These are phyloP conservation scores for Todiramphus chloris DNA, from an alignment of 2,113 vertebrate species.

Conservation along the genomic window DNA sequence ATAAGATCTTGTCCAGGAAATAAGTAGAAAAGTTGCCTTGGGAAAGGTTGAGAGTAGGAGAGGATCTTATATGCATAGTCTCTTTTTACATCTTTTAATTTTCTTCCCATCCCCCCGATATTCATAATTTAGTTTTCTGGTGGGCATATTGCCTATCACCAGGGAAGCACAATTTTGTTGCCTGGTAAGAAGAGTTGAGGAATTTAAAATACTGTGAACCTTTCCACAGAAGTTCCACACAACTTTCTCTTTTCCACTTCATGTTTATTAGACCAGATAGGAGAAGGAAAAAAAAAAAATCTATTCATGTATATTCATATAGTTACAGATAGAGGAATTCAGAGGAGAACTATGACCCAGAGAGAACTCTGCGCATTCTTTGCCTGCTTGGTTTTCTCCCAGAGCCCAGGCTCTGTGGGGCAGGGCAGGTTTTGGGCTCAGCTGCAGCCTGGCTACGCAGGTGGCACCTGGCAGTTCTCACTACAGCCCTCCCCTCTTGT, in stretches of 20 bases:
- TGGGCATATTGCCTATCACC: background rate
- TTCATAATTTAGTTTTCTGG: background rate
- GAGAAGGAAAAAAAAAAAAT: background rate
- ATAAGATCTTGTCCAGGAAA: background rate
- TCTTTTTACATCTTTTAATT: background rate
- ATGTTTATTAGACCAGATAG: background rate
- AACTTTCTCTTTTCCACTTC: background rate
- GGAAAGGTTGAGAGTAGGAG: background rate
- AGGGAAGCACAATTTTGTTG: background rate
- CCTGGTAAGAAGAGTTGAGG: background rate
- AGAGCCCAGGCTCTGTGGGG: background rate
- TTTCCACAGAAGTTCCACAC: background rate
- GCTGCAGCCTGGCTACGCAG: fast-evolving
- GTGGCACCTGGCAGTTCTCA: conserved; percentile 42
- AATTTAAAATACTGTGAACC: background rate
- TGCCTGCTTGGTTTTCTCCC: background rate
- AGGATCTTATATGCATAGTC: fast-evolving
- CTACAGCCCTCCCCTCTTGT: background rate
- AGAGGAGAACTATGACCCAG: background rate
- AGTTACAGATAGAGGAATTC: background rate
- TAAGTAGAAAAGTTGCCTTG: background rate
- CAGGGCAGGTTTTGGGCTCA: background rate
- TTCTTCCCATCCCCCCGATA: background rate
- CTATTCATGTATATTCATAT: background rate
- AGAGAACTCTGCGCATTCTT: background rate